A percentile compares a stretch with the other conserved stretches of the same genome.
phyloP scores from a whole-genome alignment of 2,888 invertebrate genomes.

The Merodon equestris region DNA sequence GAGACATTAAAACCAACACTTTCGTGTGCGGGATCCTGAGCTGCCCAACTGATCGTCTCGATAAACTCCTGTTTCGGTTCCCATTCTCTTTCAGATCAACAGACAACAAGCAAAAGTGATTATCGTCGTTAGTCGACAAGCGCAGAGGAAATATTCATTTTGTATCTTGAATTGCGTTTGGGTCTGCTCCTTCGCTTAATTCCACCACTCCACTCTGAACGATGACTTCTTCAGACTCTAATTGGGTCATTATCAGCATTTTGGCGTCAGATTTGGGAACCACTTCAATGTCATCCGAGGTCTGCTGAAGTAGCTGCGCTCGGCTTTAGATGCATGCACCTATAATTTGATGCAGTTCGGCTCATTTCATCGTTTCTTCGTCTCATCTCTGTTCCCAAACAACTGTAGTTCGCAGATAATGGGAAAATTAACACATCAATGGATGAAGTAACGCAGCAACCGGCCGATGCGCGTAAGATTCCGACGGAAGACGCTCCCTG shows the following conservation, averaged over 20 bases:
- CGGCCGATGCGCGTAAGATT: background rate
- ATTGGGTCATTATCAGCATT: constrained; percentile 62
- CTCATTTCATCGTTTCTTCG: constrained; percentile 21
- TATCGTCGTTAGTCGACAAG: constrained; percentile 34
- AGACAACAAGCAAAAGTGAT: constrained; percentile 2
- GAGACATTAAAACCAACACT: constrained; percentile 45
- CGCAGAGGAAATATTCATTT: constrained; percentile 13
- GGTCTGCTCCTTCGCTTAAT: constrained; percentile 1
- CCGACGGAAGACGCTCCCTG: constrained; percentile 15
- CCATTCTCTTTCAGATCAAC: background rate
- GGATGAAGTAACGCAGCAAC: constrained; percentile 20
- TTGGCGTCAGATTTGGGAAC: constrained; percentile 51
- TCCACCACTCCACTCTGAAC: background rate
- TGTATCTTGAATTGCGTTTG: constrained; percentile 10
- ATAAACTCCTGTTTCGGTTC: constrained; percentile 20
- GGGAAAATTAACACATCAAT: constrained; percentile 60
- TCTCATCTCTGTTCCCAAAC: constrained; percentile 5
- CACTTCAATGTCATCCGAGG: constrained; percentile 28
- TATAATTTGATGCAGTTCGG: constrained; percentile 46
- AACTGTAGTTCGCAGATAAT: constrained; percentile 48
- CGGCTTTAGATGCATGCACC: constrained; percentile 7
- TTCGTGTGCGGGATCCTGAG: constrained; percentile 16
- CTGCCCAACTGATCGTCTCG: background rate
- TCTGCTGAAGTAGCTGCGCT: constrained; percentile 32
- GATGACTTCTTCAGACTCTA: constrained; percentile 50